Evolutionary conservation across 2,797 vertebrate species (phyloP).

Genomic region (Enteromius trimaculatus): DNA sequence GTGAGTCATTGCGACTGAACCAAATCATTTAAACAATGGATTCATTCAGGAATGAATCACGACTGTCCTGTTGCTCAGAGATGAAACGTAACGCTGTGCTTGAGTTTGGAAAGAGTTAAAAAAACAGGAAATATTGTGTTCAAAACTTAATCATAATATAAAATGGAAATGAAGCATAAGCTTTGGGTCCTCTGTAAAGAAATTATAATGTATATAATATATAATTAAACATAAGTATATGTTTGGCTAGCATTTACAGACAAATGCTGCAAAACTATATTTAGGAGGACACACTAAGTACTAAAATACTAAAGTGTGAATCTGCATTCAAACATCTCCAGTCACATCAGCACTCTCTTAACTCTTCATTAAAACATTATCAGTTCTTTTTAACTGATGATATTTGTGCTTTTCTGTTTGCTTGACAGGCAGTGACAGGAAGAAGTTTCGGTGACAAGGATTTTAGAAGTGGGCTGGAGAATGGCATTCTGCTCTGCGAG

Average conservation of each 20-base stretch:
- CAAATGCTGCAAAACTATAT: too few relatives aligned
- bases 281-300: neutral
- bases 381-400: neutral
- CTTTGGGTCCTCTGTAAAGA: neutral
- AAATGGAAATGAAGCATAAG: neutral
- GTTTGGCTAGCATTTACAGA: neutral
- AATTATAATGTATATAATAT: too few relatives aligned
- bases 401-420: neutral
- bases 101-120: too few relatives aligned
- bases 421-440: conserved; percentile 90
- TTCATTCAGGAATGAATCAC: too few relatives aligned
- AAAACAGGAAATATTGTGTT: too few relatives aligned
- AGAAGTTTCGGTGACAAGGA: conserved; percentile 93
- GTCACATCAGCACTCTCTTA: neutral
- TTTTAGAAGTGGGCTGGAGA: conserved; percentile 94
- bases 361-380: neutral
- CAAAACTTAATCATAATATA: neutral
- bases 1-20: too few relatives aligned
- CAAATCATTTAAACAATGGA: too few relatives aligned
- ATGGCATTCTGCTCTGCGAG: conserved; percentile 98
- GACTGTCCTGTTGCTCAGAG: too few relatives aligned
- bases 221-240: too few relatives aligned
- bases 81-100: too few relatives aligned
- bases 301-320: too few relatives aligned
- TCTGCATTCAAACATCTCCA: neutral